Base-by-base conservation (phyloP, 2,113 vertebrate species). In the Ginglymostoma cirratum region DNA sequence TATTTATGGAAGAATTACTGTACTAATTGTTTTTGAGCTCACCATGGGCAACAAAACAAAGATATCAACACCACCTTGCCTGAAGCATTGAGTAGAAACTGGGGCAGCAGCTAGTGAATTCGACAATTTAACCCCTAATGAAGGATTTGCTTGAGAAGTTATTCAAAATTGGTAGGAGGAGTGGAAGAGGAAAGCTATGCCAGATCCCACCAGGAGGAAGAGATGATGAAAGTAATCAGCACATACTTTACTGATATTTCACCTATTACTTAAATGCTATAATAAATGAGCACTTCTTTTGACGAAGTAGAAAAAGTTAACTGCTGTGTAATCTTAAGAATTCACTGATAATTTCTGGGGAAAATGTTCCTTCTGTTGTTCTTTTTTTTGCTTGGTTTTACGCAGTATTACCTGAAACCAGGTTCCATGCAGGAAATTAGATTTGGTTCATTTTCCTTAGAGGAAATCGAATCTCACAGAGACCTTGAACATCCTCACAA, bases 381-480 rank as follows among this genome's bases (percentile, higher is more conserved):
- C n/a, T 72, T 15, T 72, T 70, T 52, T 95, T 45, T 52, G 27
- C 61, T 90, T 90, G 87, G 27, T 61, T 90, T 52, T 65, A 61
- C 27, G 87, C 87, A 90, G 12, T 55, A 90, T 90, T 61, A 89
- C 87, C 52, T 61, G 52, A 90, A 90, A 52, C 67, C 24, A 3
- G 19, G 48, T 72, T 95, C 34, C 45, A 95, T 45, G 12, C 1
- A 95, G 30, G 7, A 95, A 69, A 24, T 45, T 48, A 95, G 66
- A 72, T 95, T 95, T 72, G 23, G 23, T 42, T 15, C 67, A 95
- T 72, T 95, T 72, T 72, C 45, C 4, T 95, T 72, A 5, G 27
- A 48, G 69, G 34, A 95, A 95, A 52, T 72, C 94, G 30, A 95
- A 95, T 95, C 38, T 94, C 30, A 5, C 15, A 92, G 87, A 92